phyloP scores from a whole-genome alignment of 2,797 vertebrate genomes.

The Podargus strigoides region DNA sequence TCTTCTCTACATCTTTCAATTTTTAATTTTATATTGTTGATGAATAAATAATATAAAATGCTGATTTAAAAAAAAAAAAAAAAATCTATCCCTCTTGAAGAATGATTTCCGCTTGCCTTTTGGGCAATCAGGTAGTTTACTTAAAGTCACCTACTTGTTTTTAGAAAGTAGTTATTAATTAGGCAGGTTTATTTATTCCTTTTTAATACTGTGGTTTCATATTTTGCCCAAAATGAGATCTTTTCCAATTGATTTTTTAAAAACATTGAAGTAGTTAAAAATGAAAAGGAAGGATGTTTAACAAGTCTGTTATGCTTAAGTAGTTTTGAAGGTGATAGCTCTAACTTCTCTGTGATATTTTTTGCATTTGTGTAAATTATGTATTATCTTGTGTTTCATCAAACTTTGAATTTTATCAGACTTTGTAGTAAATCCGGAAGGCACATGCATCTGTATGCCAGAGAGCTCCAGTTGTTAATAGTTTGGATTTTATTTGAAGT shows the following conservation, averaged over 20 bases:
- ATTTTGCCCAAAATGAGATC: not conserved
- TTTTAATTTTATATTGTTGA: not conserved
- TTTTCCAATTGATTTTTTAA: not conserved
- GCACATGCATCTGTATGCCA: no score
- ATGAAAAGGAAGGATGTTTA: not conserved
- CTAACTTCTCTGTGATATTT: not conserved
- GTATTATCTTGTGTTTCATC: not conserved
- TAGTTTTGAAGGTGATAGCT: not conserved
- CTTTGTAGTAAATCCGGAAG: not conserved
- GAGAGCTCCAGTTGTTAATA: not conserved
- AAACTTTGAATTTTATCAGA: not conserved
- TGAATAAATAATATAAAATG: not conserved
- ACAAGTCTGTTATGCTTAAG: not conserved
- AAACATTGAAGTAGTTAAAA: not conserved
- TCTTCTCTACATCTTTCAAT: not conserved
- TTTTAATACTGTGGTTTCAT: not conserved
- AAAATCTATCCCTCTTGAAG: not conserved
- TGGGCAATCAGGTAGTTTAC: not conserved
- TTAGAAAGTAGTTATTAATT: not conserved
- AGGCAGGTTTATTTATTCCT: not conserved
- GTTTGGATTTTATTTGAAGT: not conserved
- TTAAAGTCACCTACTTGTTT: not conserved
- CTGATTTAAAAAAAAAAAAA: not conserved
- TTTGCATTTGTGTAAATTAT: not conserved
- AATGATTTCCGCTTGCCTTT: not conserved